Evolutionary conservation across 2,113 vertebrate genomes (phyloP).

Genomic region (Mobula hypostoma): DNA sequence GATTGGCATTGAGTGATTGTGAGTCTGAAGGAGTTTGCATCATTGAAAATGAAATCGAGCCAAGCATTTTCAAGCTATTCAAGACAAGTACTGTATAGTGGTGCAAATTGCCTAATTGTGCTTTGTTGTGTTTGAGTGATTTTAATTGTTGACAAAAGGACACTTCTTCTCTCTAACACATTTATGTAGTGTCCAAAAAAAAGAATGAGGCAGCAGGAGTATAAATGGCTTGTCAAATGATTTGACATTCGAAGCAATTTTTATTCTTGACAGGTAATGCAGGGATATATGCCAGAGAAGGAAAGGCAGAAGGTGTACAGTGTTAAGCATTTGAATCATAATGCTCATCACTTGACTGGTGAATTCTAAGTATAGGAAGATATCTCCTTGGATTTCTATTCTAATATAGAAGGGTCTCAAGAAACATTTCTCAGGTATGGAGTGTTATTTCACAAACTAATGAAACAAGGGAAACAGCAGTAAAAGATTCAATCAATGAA

Average conservation of each 20-base stretch:
- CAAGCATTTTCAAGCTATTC: neutral
- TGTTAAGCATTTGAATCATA: neutral
- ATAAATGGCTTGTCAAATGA: neutral
- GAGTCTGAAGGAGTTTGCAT: neutral
- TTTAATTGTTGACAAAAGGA: neutral
- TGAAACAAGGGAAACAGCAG: neutral
- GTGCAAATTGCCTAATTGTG: neutral
- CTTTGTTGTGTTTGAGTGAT: neutral
- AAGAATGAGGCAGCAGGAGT: neutral
- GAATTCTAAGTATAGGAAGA: neutral
- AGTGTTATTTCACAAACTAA: neutral
- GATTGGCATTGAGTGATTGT: neutral
- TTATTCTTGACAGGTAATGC: neutral
- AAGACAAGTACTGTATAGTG: neutral
- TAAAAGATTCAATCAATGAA: neutral
- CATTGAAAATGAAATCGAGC: neutral
- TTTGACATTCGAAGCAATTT: neutral
- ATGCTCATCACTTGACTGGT: neutral
- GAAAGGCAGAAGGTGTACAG: neutral
- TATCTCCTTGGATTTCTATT: neutral
- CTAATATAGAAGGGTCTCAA: neutral
- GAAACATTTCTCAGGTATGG: neutral
- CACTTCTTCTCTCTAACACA: neutral
- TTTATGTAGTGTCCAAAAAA: neutral
- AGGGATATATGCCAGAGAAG: neutral